phyloP scores from a whole-genome alignment of 2,797 vertebrate species.

The Cygnus olor region DNA sequence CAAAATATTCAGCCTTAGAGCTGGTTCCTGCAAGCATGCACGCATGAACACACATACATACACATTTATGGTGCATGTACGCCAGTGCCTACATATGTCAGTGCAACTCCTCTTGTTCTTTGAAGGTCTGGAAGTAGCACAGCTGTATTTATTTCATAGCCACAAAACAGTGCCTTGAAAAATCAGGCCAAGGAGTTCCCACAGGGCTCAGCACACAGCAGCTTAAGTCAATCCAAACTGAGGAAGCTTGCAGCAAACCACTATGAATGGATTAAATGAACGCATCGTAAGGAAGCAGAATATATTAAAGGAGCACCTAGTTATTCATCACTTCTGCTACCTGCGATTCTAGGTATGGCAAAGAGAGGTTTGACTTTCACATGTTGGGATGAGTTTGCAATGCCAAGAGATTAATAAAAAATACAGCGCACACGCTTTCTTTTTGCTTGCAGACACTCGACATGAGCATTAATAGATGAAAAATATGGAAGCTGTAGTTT shows the following conservation, averaged over 20 bases:
- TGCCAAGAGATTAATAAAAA: not conserved
- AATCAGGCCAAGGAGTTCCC: constrained; percentile 38
- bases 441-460: not conserved
- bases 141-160: constrained; percentile 40
- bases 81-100: not conserved
- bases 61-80: not conserved
- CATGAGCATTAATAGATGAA: not conserved
- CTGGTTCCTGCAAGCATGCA: not conserved
- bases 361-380: not conserved
- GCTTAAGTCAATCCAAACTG: not conserved
- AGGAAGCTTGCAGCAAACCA: not conserved
- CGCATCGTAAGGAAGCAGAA: not conserved
- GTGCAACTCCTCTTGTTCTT: not conserved
- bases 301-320: not conserved
- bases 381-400: not conserved
- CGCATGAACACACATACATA: too few relatives aligned
- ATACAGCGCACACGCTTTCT: not conserved
- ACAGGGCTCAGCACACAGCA: constrained; percentile 8
- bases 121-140: constrained; percentile 14
- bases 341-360: not conserved
- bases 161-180: not conserved
- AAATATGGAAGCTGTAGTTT: not conserved
- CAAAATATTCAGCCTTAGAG: not conserved
- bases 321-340: not conserved
- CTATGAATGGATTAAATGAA: not conserved